phyloP scores from a whole-genome alignment of 2,797 vertebrate species.

The Chelonia mydas region DNA sequence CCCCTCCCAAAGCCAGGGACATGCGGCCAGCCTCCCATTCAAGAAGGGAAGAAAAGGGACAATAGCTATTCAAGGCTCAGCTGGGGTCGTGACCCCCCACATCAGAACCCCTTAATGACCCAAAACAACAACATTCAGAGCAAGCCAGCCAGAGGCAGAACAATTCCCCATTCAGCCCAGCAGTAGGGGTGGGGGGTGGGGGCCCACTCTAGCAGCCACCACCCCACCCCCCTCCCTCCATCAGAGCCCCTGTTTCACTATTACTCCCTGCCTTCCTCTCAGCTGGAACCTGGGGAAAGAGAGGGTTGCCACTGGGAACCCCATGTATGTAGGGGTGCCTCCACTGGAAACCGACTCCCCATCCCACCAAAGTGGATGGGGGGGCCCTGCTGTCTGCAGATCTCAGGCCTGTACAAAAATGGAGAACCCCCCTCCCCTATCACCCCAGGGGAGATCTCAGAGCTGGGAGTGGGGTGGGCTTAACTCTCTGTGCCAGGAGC shows the following conservation, averaged over 20 bases:
- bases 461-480: background rate
- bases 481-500: background rate
- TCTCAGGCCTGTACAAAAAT: background rate
- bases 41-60: slow-evolving; percentile 82
- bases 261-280: background rate
- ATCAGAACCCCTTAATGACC: slow-evolving; percentile 82
- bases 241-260: background rate
- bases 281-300: background rate
- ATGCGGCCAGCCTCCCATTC: slow-evolving; percentile 78
- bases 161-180: slow-evolving; percentile 80
- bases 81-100: slow-evolving; percentile 80
- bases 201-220: background rate
- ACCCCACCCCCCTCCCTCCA: background rate
- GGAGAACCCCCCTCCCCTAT: background rate
- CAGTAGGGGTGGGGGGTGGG: background rate
- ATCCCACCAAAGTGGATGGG: background rate
- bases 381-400: background rate
- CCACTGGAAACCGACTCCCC: background rate
- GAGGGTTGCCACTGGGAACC: background rate
- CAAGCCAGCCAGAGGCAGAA: slow-evolving; percentile 62
- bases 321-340: background rate
- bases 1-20: slow-evolving; percentile 20
- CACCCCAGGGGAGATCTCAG: background rate
- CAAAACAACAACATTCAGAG: slow-evolving; percentile 83
- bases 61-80: slow-evolving; percentile 82